Evolutionary conservation across 2,113 vertebrate species (phyloP).

Genomic region (Pterocles burchelli): DNA sequence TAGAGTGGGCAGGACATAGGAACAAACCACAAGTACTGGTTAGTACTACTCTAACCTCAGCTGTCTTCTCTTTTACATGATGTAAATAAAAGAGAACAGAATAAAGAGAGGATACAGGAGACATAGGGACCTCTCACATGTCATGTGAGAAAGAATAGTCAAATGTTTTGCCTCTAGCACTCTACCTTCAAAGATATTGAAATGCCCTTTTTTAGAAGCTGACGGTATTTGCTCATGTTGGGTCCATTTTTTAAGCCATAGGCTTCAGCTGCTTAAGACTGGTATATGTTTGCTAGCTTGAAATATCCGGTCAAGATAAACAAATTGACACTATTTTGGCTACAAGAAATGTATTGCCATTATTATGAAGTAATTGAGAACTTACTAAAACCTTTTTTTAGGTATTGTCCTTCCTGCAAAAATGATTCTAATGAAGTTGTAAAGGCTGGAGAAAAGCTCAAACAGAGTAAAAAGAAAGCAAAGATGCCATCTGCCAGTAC

Average conservation of each 20-base stretch:
- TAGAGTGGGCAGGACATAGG: not conserved
- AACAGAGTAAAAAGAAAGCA: conserved; percentile 98
- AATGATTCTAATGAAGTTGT: conserved; percentile 98
- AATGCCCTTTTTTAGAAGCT: not conserved
- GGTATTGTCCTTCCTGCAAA: conserved; percentile 99
- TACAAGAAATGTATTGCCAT: conserved; percentile 33
- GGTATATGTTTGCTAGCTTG: conserved; percentile 25
- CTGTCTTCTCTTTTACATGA: not conserved
- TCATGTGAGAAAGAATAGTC: not conserved
- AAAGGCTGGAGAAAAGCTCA: conserved; percentile 96
- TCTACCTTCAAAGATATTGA: not conserved
- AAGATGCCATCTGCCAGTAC: conserved; percentile 98
- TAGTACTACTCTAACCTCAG: not conserved
- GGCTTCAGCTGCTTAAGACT: not conserved
- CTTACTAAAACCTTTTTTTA: conserved; percentile 68
- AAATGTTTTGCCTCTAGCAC: not conserved
- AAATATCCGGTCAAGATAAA: not conserved
- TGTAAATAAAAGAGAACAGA: not conserved
- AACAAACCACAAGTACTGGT: not conserved
- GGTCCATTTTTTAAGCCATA: not conserved
- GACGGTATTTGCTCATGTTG: not conserved
- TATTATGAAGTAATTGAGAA: conserved; percentile 45
- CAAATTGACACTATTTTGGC: not conserved
- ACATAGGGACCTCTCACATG: not conserved
- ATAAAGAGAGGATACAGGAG: not conserved